These are phyloP conservation scores for Gymnocheta viridis DNA, from an alignment of 2,888 invertebrate species.

Conservation along the genomic window DNA sequence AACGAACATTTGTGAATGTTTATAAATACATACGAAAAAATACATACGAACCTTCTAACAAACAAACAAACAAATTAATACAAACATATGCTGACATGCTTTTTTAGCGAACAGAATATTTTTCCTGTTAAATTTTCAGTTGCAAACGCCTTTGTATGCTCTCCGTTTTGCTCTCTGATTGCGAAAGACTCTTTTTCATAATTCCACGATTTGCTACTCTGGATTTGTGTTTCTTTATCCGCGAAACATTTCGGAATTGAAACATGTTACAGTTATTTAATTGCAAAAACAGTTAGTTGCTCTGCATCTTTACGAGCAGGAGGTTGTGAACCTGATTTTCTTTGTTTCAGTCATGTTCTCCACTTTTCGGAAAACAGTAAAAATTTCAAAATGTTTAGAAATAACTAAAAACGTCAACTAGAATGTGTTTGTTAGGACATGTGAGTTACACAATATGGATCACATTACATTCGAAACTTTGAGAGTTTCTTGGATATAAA, in stretches of 20 bases:
- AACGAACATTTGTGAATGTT: not conserved
- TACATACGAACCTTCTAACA: not conserved
- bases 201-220: constrained; percentile 8
- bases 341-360: not conserved
- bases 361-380: not conserved
- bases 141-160: not conserved
- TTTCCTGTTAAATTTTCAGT: constrained; percentile 23
- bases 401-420: not conserved
- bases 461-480: not conserved
- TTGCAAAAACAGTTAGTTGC: constrained; percentile 38
- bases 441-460: constrained; percentile 12
- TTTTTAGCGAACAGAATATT: not conserved
- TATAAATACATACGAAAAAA: not conserved
- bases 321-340: constrained; percentile 27
- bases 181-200: not conserved
- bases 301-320: not conserved
- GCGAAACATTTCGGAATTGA: constrained; percentile 41
- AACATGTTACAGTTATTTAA: constrained; percentile 29
- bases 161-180: not conserved
- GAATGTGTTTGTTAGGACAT: not conserved
- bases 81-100: constrained; percentile 32
- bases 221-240: not conserved
- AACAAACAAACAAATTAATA: constrained; percentile 36
- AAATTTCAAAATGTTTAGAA: not conserved
- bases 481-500: constrained; percentile 12